A percentile compares a stretch with the other conserved stretches of the same genome.
Evolutionary conservation across 2,797 vertebrate genomes (phyloP).

Genomic region (Sylvilagus floridanus): DNA sequence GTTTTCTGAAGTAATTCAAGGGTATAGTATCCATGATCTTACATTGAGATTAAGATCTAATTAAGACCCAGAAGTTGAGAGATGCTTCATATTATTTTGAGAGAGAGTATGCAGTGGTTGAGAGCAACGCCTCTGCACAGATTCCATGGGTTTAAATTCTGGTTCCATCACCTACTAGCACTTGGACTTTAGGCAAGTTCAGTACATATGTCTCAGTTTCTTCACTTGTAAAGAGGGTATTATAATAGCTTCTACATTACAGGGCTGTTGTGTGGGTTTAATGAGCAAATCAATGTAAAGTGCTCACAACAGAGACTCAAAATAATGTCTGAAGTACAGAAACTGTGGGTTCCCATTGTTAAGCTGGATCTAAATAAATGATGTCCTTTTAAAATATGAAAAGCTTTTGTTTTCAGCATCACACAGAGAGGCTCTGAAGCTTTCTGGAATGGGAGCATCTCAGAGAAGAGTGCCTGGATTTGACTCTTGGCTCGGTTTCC

Average conservation of each 20-base stretch:
- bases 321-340: neutral
- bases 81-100: neutral
- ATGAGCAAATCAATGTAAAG: conserved; percentile 18
- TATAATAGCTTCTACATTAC: neutral
- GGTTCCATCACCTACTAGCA: neutral
- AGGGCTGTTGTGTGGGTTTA: neutral
- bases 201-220: neutral
- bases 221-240: neutral
- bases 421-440: neutral
- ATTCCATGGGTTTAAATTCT: neutral
- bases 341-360: neutral
- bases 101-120: neutral
- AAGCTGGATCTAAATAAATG: neutral
- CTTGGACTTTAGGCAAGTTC: neutral
- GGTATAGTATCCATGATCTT: neutral
- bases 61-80: neutral
- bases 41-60: neutral
- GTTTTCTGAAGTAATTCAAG: neutral
- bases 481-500: too few relatives aligned
- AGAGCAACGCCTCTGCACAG: neutral
- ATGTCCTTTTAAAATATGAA: neutral
- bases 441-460: neutral
- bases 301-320: neutral
- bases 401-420: neutral
- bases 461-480: too few relatives aligned